A percentile compares a stretch with the other conserved stretches of the same genome.
Conservation (phyloP, 2,113 vertebrate species). For the Macrotus californicus region DNA sequence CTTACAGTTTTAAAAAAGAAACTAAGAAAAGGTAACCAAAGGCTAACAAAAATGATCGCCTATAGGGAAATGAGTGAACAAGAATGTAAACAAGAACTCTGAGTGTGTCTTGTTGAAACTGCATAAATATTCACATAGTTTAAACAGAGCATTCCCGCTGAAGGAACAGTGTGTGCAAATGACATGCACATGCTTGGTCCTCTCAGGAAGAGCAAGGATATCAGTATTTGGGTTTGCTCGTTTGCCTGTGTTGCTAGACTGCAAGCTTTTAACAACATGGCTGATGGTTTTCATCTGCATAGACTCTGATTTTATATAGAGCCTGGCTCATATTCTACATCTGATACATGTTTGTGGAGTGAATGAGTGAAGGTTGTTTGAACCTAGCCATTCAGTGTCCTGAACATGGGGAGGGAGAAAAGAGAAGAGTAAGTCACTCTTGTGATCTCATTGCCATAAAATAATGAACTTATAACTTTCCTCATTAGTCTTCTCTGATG, state of each 20-base stretch:
- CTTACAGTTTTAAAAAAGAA: neutral
- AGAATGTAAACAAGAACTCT: neutral
- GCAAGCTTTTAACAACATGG: neutral
- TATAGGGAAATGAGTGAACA: neutral
- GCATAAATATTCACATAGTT: neutral
- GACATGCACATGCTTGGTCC: neutral
- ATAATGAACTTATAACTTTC: neutral
- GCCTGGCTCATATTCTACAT: neutral
- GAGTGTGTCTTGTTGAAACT: neutral
- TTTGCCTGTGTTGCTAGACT: neutral
- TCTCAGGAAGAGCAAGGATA: neutral
- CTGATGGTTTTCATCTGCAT: neutral
- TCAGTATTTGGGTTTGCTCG: neutral
- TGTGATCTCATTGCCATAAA: neutral
- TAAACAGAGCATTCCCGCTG: neutral
- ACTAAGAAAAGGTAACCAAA: neutral
- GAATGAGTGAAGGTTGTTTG: neutral
- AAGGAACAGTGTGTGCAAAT: neutral
- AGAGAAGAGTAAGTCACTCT: neutral
- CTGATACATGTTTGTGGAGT: neutral
- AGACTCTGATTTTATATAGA: neutral
- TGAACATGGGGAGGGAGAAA: neutral
- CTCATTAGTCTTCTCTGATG: neutral
- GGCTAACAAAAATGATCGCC: neutral
- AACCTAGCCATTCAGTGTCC: neutral